phyloP scores from a whole-genome alignment of 1,140 invertebrate species.

The Thaumetopoea pityocampa region DNA sequence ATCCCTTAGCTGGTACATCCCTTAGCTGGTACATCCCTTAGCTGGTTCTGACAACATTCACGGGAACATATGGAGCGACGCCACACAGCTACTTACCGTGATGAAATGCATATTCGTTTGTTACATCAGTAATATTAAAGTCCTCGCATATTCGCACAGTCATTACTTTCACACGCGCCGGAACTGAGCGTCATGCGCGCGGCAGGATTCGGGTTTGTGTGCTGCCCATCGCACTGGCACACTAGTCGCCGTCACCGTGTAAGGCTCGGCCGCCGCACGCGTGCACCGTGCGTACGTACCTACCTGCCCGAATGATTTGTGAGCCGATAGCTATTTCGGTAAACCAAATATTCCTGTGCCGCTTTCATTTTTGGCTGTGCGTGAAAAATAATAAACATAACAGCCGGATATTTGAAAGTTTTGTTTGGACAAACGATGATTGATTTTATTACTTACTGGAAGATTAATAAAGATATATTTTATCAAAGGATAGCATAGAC shows the following conservation, averaged over 20 bases:
- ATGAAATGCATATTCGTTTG: no score
- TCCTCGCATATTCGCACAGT: no score
- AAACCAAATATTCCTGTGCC: conserved; percentile 50
- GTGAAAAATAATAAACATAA: conserved; percentile 55
- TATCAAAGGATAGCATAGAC: no score
- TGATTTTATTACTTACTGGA: conserved; percentile 38
- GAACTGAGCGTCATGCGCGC: conserved; percentile 37
- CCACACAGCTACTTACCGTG: no score
- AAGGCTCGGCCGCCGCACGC: conserved; percentile 6
- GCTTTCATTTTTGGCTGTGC: conserved; percentile 62
- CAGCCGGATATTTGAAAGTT: conserved; percentile 46
- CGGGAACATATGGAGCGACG: no score
- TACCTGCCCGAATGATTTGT: conserved; percentile 59
- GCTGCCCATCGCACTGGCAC: conserved; percentile 44
- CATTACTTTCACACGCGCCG: conserved; percentile 53
- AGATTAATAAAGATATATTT: conserved; percentile 29
- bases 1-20: no score
- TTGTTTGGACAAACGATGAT: conserved; percentile 50
- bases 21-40: no score
- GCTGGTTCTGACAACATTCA: no score
- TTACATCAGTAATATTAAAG: conserved; percentile 1
- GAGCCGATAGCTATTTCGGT: conserved; percentile 60
- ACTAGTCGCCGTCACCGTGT: no score
- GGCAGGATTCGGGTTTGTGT: conserved; percentile 58
- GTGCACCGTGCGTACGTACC: conserved; percentile 25